phyloP scores from a whole-genome alignment of 2,113 vertebrate species.

The Nannobrachium achirus region DNA sequence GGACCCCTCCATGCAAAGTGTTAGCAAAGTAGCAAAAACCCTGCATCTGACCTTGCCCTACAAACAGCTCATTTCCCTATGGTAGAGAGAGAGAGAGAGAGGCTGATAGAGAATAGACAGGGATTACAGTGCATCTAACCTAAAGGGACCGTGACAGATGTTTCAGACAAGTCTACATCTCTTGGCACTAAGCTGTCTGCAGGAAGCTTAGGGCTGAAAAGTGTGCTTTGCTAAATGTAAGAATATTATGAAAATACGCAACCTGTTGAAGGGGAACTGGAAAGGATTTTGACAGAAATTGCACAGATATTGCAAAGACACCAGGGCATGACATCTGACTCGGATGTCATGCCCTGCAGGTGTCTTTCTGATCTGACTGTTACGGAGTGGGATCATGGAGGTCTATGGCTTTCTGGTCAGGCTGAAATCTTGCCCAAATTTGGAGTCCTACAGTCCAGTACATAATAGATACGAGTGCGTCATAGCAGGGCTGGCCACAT shows the following conservation, averaged over 20 bases:
- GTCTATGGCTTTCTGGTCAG: too few species aligned
- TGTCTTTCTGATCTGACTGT: too few species aligned
- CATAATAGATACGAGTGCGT: too few species aligned
- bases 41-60: constrained; percentile 64
- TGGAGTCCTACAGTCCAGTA: too few species aligned
- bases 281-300: background rate
- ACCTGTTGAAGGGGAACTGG: background rate
- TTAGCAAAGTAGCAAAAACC: constrained; percentile 37
- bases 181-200: constrained; percentile 21
- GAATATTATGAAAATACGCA: background rate
- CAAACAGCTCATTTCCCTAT: constrained; percentile 72
- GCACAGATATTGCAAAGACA: constrained; percentile 11
- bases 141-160: constrained; percentile 47
- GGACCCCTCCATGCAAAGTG: constrained; percentile 66
- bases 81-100: constrained; percentile 27
- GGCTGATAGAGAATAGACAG: constrained; percentile 27
- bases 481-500: too few species aligned
- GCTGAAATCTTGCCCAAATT: too few species aligned
- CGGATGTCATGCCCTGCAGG: too few species aligned
- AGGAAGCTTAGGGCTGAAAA: background rate
- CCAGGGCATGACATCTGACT: background rate
- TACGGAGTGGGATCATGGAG: too few species aligned
- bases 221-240: background rate
- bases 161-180: constrained; percentile 40
- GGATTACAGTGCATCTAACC: constrained; percentile 44